phyloP scores from a whole-genome alignment of 2,113 vertebrate genomes.

The Heterochromis multidens region DNA sequence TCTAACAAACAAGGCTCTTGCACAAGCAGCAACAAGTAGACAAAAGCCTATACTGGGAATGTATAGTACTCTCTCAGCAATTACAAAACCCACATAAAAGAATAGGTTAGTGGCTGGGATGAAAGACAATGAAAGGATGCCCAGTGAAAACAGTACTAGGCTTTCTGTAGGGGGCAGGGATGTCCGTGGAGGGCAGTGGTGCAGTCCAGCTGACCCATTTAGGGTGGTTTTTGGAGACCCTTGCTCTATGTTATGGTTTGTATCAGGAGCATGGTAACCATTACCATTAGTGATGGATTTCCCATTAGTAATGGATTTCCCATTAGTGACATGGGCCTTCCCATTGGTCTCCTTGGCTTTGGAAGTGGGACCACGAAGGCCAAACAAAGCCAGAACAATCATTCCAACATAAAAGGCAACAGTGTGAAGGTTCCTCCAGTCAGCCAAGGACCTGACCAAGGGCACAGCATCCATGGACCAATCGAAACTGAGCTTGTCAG shows the following conservation, averaged over 20 bases:
- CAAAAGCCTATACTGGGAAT: slow-evolving; percentile 98
- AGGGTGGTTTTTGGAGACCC: slow-evolving; percentile 32
- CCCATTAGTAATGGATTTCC: slow-evolving; percentile 85
- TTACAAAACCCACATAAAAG: slow-evolving; percentile 98
- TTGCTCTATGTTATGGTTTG: slow-evolving; percentile 78
- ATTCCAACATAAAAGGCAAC: slow-evolving; percentile 87
- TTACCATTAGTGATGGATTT: slow-evolving; percentile 89
- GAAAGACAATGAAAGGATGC: slow-evolving; percentile 89
- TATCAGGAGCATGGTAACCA: slow-evolving; percentile 79
- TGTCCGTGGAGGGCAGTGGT: slow-evolving; percentile 67
- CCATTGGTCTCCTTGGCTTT: slow-evolving; percentile 79
- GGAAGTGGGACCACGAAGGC: slow-evolving; percentile 71
- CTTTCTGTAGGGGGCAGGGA: slow-evolving; percentile 89
- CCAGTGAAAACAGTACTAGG: slow-evolving; percentile 87
- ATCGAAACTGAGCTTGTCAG: slow-evolving; percentile 95
- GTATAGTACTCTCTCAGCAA: slow-evolving; percentile 97
- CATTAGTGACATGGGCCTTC: slow-evolving; percentile 81
- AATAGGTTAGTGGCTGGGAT: slow-evolving; percentile 96
- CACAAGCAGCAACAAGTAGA: slow-evolving; percentile 89
- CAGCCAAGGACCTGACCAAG: slow-evolving; percentile 83
- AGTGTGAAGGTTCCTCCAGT: slow-evolving; percentile 96
- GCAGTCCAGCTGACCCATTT: slow-evolving; percentile 54
- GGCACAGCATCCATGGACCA: slow-evolving; percentile 99
- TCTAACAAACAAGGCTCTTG: slow-evolving; percentile 85
- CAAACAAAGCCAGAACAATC: slow-evolving; percentile 79